Evolutionary conservation across 2,113 vertebrate species (phyloP).

Genomic region (Struthidea cinerea): DNA sequence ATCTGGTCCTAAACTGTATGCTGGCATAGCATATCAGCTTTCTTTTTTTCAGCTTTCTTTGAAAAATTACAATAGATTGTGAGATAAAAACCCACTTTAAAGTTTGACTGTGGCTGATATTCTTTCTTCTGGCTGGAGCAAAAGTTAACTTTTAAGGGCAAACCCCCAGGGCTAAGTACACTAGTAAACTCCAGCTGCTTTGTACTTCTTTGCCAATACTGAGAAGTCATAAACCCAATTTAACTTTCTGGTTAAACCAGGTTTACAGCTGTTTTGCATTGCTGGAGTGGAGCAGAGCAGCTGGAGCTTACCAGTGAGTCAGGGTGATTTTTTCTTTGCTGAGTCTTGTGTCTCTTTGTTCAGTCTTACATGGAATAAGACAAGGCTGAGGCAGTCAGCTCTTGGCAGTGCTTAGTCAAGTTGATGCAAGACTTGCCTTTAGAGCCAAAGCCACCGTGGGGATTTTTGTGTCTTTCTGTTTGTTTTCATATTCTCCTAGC

Average conservation of each 20-base stretch:
- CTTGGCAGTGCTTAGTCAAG: not conserved
- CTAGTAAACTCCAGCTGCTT: conserved; percentile 35
- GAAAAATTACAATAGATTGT: not conserved
- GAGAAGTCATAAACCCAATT: conserved; percentile 30
- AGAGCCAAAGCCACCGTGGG: not conserved
- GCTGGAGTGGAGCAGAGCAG: conserved; percentile 14
- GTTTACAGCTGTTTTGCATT: conserved; percentile 50
- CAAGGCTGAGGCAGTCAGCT: not conserved
- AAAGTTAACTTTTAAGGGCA: not conserved
- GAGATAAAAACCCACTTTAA: not conserved
- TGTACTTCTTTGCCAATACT: conserved; percentile 29
- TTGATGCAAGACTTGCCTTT: not conserved
- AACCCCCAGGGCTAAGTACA: not conserved
- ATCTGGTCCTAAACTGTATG: not conserved
- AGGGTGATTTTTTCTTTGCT: not conserved
- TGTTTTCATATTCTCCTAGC: not conserved
- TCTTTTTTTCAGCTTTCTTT: not conserved
- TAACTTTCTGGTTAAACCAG: conserved; percentile 38
- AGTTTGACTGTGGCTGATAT: not conserved
- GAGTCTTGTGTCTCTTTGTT: not conserved
- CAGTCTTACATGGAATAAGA: not conserved
- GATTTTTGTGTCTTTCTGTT: not conserved
- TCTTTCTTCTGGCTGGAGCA: not conserved
- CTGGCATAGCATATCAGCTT: not conserved
- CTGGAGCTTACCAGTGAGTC: not conserved